Conservation (phyloP, 2,113 vertebrate species). For the Calyptommatus sinebrachiatus region DNA sequence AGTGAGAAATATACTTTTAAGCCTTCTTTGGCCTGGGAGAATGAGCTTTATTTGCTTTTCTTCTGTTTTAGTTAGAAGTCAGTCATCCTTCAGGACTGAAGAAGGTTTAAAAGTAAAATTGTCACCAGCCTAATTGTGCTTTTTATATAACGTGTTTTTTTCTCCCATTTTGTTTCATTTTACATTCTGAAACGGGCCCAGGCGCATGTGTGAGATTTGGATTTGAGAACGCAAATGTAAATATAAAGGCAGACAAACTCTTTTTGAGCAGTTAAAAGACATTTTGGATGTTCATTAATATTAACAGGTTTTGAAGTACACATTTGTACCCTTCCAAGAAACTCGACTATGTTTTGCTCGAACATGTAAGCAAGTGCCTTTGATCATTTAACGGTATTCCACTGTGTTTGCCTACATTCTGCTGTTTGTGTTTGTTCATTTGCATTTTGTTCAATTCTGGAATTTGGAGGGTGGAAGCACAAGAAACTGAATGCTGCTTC, state of each 20-base stretch:
- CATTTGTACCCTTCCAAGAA: constrained; percentile 13
- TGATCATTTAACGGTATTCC: neutral
- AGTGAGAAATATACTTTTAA: too few relatives aligned
- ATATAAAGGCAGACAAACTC: constrained; percentile 9
- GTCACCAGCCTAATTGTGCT: too few relatives aligned
- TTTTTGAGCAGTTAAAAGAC: constrained; percentile 10
- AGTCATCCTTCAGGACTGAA: too few relatives aligned
- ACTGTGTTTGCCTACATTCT: neutral
- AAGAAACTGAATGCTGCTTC: neutral
- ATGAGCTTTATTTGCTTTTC: too few relatives aligned
- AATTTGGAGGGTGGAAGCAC: neutral
- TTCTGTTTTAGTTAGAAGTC: too few relatives aligned
- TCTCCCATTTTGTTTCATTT: neutral
- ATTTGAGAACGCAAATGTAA: neutral
- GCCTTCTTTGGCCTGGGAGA: too few relatives aligned
- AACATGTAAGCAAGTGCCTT: neutral
- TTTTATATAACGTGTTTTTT: too few relatives aligned
- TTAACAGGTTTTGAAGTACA: neutral
- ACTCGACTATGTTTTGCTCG: neutral
- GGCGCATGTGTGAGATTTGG: neutral
- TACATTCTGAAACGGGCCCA: neutral
- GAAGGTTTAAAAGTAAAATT: too few relatives aligned
- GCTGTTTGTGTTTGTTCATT: neutral
- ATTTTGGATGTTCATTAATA: constrained; percentile 18
- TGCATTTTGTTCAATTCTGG: neutral